A percentile compares a stretch with the other conserved stretches of the same genome.
phyloP scores from a whole-genome alignment of 53 echinoderm and acorn worm genomes.

The Temnopleurus reevesii region DNA sequence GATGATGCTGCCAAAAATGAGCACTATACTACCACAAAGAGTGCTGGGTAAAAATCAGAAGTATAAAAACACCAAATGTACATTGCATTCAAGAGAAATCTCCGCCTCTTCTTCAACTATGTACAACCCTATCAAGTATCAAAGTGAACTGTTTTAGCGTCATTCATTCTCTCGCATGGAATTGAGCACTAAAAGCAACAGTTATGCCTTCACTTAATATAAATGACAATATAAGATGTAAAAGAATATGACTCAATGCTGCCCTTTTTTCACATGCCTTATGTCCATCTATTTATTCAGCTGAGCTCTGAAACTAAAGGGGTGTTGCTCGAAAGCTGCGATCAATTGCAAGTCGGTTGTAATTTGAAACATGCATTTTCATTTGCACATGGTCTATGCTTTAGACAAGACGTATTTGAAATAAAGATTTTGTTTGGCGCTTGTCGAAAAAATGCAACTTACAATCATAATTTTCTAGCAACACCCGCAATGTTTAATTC shows the following conservation, averaged over 20 bases:
- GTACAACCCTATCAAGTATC: constrained; percentile 23
- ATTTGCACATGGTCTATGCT: no score
- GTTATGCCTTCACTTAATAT: neutral
- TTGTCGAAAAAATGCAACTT: no score
- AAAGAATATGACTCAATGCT: neutral
- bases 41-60: constrained; percentile 47
- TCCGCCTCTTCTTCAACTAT: neutral
- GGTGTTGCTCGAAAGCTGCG: no score
- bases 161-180: neutral
- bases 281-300: neutral
- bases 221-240: neutral
- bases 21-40: neutral
- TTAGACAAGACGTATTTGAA: no score
- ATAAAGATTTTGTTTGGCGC: no score
- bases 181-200: neutral
- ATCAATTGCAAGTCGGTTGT: no score
- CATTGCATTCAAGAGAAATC: constrained; percentile 39
- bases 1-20: neutral
- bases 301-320: neutral
- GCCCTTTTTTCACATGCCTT: neutral
- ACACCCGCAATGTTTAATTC: neutral
- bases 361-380: no score
- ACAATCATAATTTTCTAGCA: neutral
- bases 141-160: neutral
- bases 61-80: constrained; percentile 38